Conservation (phyloP, 2,888 invertebrate species). For the Sisyra terminalis region DNA sequence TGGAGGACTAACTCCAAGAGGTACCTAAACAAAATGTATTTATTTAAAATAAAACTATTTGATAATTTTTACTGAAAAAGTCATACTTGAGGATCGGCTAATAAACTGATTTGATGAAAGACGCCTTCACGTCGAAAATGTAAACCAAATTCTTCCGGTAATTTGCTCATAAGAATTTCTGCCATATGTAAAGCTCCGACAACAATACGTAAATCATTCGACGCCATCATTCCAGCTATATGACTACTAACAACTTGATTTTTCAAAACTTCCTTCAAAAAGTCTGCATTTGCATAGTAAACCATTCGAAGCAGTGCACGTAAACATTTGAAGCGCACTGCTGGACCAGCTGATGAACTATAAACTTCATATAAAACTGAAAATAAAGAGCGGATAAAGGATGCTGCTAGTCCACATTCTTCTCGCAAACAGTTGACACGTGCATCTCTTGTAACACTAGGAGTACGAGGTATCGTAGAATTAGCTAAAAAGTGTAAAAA, state of each 20-base stretch:
- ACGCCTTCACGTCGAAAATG: conserved; percentile 96
- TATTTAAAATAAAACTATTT: neutral
- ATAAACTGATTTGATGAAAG: conserved; percentile 66
- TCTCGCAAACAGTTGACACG: conserved; percentile 52
- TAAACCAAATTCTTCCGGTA: conserved; percentile 87
- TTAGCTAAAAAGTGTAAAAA: neutral
- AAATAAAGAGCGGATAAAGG: conserved; percentile 66
- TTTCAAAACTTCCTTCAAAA: conserved; percentile 56
- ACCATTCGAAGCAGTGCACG: conserved; percentile 92
- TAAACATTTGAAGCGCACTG: conserved; percentile 92
- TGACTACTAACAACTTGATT: conserved; percentile 82
- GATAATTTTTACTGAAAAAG: neutral
- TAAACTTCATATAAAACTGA: conserved; percentile 96
- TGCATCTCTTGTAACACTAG: conserved; percentile 33
- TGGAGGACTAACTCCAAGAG: conserved; percentile 36
- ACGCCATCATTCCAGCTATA: conserved; percentile 97
- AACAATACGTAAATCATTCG: conserved; percentile 88
- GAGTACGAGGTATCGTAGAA: neutral
- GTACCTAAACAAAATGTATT: conserved; percentile 20
- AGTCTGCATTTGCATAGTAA: conserved; percentile 77
- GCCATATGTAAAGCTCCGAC: conserved; percentile 96
- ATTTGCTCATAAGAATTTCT: conserved; percentile 88
- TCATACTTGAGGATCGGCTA: conserved; percentile 48
- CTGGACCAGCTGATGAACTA: conserved; percentile 93
- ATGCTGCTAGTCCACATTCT: conserved; percentile 50